Percentiles rank a stretch among this genome's conserved stretches.
phyloP scores from a whole-genome alignment of 1,140 invertebrate species.

The Phortica variegata region DNA sequence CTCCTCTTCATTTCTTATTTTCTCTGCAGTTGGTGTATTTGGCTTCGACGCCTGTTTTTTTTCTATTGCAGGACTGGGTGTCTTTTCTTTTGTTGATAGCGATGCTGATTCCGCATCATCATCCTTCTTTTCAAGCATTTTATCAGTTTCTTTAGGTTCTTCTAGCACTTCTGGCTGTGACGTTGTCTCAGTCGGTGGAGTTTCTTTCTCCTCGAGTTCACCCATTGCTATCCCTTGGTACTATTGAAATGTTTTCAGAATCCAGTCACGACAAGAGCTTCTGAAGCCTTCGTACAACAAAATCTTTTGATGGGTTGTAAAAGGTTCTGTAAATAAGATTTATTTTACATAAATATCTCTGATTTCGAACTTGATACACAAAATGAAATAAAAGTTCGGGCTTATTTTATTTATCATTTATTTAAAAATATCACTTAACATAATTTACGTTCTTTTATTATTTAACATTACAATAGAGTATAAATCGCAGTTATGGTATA shows the following conservation, averaged over 20 bases:
- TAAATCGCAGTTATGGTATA: too few relatives aligned
- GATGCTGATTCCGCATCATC: too few relatives aligned
- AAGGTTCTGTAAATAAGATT: too few relatives aligned
- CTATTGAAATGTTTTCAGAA: neutral
- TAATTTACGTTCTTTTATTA: too few relatives aligned
- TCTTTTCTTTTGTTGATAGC: constrained; percentile 28
- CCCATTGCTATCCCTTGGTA: constrained; percentile 44
- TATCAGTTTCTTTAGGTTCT: constrained; percentile 55
- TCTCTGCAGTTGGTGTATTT: constrained; percentile 29
- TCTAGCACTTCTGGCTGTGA: constrained; percentile 34
- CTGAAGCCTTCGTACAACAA: too few relatives aligned
- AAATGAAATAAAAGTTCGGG: too few relatives aligned
- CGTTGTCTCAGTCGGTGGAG: constrained; percentile 42
- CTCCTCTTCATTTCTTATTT: constrained; percentile 23
- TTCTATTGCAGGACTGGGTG: constrained; percentile 21
- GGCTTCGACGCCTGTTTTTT: constrained; percentile 36
- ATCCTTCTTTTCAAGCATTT: constrained; percentile 49
- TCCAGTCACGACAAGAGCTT: neutral
- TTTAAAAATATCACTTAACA: too few relatives aligned
- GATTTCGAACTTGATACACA: too few relatives aligned
- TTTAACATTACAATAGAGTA: too few relatives aligned
- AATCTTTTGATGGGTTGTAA: too few relatives aligned
- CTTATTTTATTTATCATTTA: too few relatives aligned
- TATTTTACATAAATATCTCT: too few relatives aligned
- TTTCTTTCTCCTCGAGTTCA: constrained; percentile 55